phyloP scores from a whole-genome alignment of 2,113 vertebrate genomes.

The Takifugu flavidus region DNA sequence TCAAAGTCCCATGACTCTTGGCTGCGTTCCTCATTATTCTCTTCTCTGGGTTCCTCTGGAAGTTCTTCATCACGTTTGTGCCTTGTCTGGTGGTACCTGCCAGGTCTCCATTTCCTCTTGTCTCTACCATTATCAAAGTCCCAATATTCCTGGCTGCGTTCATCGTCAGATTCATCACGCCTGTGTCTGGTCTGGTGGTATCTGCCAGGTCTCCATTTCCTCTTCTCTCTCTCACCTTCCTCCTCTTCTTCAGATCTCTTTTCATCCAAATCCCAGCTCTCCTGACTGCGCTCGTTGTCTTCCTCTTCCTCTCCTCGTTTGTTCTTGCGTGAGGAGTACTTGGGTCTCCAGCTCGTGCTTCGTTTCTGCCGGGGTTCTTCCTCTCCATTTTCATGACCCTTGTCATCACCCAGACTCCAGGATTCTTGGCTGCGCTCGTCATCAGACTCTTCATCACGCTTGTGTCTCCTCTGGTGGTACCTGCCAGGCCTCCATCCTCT shows the following conservation, averaged over 20 bases:
- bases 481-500: conserved; percentile 27
- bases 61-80: conserved; percentile 52
- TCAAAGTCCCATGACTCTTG: conserved; percentile 50
- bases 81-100: conserved; percentile 44
- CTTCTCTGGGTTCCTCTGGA: conserved; percentile 14
- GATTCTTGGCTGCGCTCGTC: conserved; percentile 69
- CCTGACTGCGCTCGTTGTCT: conserved; percentile 58
- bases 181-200: conserved; percentile 39
- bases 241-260: conserved; percentile 15
- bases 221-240: conserved; percentile 25
- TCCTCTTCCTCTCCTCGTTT: conserved; percentile 56
- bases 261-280: conserved; percentile 50
- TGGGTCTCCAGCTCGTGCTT: conserved; percentile 30
- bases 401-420: conserved; percentile 52
- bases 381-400: conserved; percentile 18
- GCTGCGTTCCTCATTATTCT: conserved; percentile 49
- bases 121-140: conserved; percentile 28
- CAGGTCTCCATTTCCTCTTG: conserved; percentile 41
- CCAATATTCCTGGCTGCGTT: conserved; percentile 59
- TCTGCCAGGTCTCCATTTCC: conserved; percentile 39
- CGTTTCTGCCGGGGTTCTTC: conserved; percentile 46
- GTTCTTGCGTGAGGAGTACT: conserved; percentile 40
- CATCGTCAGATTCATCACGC: conserved; percentile 45
- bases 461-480: conserved; percentile 41
- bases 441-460: conserved; percentile 48